Percentiles rank a stretch among this genome's conserved stretches.
Conservation (phyloP, 2,113 vertebrate species). For the Bettongia penicillata region DNA sequence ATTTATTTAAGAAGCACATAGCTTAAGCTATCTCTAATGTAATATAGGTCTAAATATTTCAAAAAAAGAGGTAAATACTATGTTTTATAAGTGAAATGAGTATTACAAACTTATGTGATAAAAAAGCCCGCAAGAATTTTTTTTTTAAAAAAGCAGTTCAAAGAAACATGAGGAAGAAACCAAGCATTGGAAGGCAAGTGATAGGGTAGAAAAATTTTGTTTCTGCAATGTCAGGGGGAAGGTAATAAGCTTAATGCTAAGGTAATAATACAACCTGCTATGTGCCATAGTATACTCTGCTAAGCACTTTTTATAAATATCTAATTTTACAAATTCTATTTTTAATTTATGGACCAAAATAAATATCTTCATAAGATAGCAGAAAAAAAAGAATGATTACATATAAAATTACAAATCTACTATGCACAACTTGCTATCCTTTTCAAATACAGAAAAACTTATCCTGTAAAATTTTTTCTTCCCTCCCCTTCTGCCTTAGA, state of each 20-base stretch:
- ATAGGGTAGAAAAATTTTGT: neutral
- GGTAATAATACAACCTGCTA: neutral
- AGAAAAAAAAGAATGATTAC: no score
- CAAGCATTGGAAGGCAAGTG: neutral
- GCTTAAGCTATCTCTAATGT: conserved; percentile 68
- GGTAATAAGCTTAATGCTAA: neutral
- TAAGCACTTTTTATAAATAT: neutral
- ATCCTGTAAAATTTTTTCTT: no score
- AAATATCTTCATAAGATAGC: no score
- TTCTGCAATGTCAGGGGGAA: neutral
- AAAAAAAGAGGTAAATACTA: conserved; percentile 70
- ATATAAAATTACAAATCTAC: no score
- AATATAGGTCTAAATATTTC: conserved; percentile 74
- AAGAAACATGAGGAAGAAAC: neutral
- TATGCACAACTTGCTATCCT: no score
- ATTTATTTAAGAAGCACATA: conserved; percentile 60
- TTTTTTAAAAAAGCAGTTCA: neutral
- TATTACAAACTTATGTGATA: conserved; percentile 54
- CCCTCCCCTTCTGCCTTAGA: no score
- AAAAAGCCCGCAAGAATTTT: conserved; percentile 51
- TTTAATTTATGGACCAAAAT: no score
- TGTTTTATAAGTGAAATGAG: conserved; percentile 52
- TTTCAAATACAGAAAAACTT: no score
- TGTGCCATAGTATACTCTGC: neutral
- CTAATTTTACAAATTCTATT: no score